A percentile compares a stretch with the other conserved stretches of the same genome.
Evolutionary conservation across 2,888 invertebrate genomes (phyloP).

Genomic region (Nyleta sp.): DNA sequence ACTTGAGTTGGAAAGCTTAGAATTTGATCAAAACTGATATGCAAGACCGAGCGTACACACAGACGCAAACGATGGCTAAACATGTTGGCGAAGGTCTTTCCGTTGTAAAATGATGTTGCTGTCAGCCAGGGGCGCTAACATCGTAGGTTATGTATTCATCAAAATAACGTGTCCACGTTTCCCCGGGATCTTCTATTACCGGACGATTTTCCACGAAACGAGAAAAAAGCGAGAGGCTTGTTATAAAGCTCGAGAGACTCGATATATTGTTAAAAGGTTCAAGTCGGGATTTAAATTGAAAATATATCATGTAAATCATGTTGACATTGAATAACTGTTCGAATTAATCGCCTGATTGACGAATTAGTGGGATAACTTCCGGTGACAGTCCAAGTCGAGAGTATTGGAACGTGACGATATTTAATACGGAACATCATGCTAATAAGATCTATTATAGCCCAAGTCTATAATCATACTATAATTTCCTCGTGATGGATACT

Average conservation of each 20-base stretch:
- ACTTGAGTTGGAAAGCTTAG: slow-evolving; percentile 49
- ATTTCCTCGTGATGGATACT: slow-evolving; percentile 30
- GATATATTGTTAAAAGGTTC: neutral
- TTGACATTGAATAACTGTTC: neutral
- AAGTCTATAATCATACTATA: slow-evolving; percentile 34
- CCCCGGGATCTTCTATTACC: slow-evolving; percentile 38
- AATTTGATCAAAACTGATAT: slow-evolving; percentile 57
- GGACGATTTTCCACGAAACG: slow-evolving; percentile 34
- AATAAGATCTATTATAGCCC: slow-evolving; percentile 35
- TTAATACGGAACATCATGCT: slow-evolving; percentile 23
- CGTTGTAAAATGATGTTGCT: slow-evolving; percentile 54
- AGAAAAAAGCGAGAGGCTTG: slow-evolving; percentile 27
- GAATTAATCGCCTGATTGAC: neutral
- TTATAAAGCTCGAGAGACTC: slow-evolving; percentile 28
- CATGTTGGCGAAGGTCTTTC: slow-evolving; percentile 55
- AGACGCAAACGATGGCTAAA: slow-evolving; percentile 30
- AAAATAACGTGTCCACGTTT: slow-evolving; percentile 55
- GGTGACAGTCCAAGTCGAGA: slow-evolving; percentile 2
- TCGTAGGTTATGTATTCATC: slow-evolving; percentile 51
- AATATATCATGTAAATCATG: too few species aligned
- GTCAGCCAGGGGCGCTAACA: slow-evolving; percentile 45
- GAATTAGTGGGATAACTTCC: slow-evolving; percentile 2
- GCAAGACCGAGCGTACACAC: slow-evolving; percentile 25
- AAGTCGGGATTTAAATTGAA: too few species aligned
- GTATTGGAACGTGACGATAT: slow-evolving; percentile 12